A percentile compares a stretch with the other conserved stretches of the same genome.
These are phyloP conservation scores for Pelecanoides urinatrix DNA, from an alignment of 2,113 vertebrate genomes.

Conservation along the genomic window DNA sequence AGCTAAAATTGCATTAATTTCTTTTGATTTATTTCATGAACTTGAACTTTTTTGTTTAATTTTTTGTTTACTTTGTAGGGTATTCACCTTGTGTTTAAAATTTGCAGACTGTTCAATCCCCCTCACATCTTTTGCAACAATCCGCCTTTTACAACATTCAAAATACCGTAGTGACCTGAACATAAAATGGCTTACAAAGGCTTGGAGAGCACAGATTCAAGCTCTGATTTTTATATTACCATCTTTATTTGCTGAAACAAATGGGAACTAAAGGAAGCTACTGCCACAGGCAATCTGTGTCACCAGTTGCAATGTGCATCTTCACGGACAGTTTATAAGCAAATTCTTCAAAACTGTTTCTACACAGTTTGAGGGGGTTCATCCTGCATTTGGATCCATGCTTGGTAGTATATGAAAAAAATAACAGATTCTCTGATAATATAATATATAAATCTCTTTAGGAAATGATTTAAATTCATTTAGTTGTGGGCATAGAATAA, in stretches of 20 bases:
- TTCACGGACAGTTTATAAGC: neutral
- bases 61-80: neutral
- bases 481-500: neutral
- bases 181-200: neutral
- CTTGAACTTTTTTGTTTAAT: neutral
- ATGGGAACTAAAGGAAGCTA: slow-evolving; percentile 9
- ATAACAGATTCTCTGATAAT: neutral
- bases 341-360: neutral
- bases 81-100: neutral
- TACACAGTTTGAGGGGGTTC: neutral
- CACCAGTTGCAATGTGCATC: neutral
- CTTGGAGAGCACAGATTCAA: neutral
- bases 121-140: neutral
- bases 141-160: neutral
- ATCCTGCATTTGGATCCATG: neutral
- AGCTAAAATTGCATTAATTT: neutral
- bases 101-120: neutral
- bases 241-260: slow-evolving; percentile 63
- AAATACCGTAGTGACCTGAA: neutral
- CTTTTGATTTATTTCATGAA: neutral
- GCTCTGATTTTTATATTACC: slow-evolving; percentile 1
- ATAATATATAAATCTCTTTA: neutral
- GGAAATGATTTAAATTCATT: neutral
- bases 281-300: neutral
- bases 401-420: neutral